Evolutionary conservation across 2,888 invertebrate genomes (phyloP), one percentile per base, ranked within the genome.

Genomic region (Clostera curtula): DNA sequence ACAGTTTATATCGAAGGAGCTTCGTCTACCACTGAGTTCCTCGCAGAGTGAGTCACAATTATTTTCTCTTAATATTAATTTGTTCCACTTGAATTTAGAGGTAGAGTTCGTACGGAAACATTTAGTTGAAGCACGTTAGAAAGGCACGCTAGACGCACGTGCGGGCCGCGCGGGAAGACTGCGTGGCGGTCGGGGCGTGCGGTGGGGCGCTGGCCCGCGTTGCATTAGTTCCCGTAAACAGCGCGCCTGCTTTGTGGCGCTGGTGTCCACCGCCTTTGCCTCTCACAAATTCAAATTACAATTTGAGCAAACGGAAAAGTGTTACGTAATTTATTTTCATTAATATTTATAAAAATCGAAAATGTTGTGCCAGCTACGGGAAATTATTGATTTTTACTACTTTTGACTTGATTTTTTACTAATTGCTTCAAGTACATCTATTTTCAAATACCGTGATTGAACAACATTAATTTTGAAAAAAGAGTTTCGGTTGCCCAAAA

Each of bases 121-220:
- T 65, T 64, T 53, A 56, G 41, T 49, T 54, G 42, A 49, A 52
- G 57, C 54, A 57, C 57, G 53, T 49, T 60, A 58, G 56, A 39
- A 56, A 56, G 53, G 66, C 66, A 75, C 75, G 70, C 72, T 68
- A 67, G 73, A 67, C 65, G 68, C 82, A 82, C 80, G 82, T 80
- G 80, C 72, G 75, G 62, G 42, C 61, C 74, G 79, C 82, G 82
- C 82, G 82, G 77, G 77, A 83, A 83, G 82, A 83, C 82, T 83
- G 82, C 82, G 82, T 83, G 82, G 82, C 82, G 80, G 59, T 71
- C 53, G 66, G 49, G 55, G 59, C 56, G 63, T 59, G 61, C 57
- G 64, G 56, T 55, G 65, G 67, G 60, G 68, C 44, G 71, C 71
- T 65, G 73, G 54, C 64, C 59, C 57, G 51, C 53, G 40, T 8